Evolutionary conservation across 2,888 invertebrate species (phyloP), one percentile per base, ranked within the genome.

Genomic region (Oxytorus armatus): DNA sequence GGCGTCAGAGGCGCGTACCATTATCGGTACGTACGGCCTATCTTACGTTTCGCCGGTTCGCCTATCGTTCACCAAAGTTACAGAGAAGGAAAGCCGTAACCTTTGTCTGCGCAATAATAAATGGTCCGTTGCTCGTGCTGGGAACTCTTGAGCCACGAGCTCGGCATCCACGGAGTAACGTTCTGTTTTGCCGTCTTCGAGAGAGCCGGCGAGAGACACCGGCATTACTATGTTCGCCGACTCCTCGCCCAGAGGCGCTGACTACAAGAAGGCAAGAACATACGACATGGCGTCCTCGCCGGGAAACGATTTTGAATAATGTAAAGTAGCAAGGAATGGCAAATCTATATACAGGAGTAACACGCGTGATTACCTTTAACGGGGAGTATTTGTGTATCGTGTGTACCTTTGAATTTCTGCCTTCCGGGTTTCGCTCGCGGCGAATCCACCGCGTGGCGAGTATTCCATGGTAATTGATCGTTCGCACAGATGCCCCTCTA

Each of bases 41-140:
- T 77, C 72, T 57, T 72, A 39, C 23, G 21, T 51, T 79, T 42
- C 25, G 61, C 39, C 49, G 14, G 63, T 53, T 65, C 63, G n/a
- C 63, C 63, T 49, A 21, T 36, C 14, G 16, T 39, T 16, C 49
- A 73, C 10, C 77, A n/a, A 65, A 42, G 47, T 55, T 18, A 29
- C 7, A 14, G 55, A 68, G 47, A 66, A 68, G 57, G 55, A 69
- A 47, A 69, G 47, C 75, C 84, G 78, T 88, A 88, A 89, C 88
- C 87, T 89, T 89, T 88, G 86, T 88, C 87, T 86, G 81, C 82
- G 84, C n/a, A n/a, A 86, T 88, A 89, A 89, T 88, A 89, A 89
- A 89, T 85, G 86, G 86, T 82, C n/a, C 66, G 44, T 59, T 76
- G 74, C 83, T 84, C 82, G 83, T 86, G 83, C 82, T 86, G 85